A percentile compares a stretch with the other conserved stretches of the same genome.
phyloP scores from a whole-genome alignment of 2,888 invertebrate species.

The Alviniconcha strummeri region DNA sequence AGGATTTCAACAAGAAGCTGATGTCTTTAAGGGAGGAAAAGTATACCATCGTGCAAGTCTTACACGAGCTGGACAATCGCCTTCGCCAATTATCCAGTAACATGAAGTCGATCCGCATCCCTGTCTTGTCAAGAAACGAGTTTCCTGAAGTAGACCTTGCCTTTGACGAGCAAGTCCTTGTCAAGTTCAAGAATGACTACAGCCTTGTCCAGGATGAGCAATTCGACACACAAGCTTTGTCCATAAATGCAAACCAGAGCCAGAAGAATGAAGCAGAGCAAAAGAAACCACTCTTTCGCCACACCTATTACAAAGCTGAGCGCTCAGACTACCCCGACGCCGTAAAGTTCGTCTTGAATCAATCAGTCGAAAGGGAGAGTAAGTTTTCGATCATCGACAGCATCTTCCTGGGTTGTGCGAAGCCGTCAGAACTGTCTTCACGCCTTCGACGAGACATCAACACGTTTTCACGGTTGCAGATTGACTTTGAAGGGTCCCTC shows the following conservation, averaged over 20 bases:
- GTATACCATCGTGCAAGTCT: background rate
- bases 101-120: background rate
- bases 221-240: background rate
- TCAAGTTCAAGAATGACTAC: background rate
- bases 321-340: background rate
- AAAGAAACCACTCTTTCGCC: background rate
- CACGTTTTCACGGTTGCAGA: background rate
- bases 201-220: background rate
- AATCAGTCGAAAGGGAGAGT: background rate
- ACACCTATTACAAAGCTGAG: conserved; percentile 1
- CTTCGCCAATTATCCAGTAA: background rate
- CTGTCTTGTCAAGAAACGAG: background rate
- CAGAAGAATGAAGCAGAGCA: background rate
- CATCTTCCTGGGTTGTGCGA: background rate
- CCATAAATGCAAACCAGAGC: background rate
- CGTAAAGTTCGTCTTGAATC: background rate
- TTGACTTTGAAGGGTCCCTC: background rate
- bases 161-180: background rate
- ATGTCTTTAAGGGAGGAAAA: conserved; percentile 1
- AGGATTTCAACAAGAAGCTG: conserved; percentile 16
- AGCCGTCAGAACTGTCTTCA: background rate
- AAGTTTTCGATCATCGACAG: background rate
- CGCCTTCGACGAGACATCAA: background rate
- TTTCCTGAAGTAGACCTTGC: background rate
- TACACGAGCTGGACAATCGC: background rate